These are phyloP conservation scores for Cygnus atratus DNA, from an alignment of 2,113 vertebrate species.

Conservation along the genomic window DNA sequence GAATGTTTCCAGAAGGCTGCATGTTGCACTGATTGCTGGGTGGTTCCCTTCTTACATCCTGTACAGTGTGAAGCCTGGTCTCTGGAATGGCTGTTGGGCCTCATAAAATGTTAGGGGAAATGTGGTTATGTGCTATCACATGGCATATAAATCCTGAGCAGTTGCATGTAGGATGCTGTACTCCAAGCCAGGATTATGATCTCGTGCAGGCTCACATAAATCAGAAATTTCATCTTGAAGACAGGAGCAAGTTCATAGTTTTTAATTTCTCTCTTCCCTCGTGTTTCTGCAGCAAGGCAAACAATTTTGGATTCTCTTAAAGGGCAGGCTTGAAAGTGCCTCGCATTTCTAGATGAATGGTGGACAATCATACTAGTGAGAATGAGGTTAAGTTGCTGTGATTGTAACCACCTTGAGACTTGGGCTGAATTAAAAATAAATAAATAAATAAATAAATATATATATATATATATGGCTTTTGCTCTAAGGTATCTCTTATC, in stretches of 20 bases:
- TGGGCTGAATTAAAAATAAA: neutral
- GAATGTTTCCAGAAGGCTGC: conserved; percentile 25
- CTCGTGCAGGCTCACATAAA: neutral
- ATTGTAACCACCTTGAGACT: neutral
- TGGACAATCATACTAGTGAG: neutral
- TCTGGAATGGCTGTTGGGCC: neutral
- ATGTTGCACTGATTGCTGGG: neutral
- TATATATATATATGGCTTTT: neutral
- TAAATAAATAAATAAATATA: neutral
- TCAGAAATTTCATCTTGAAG: neutral
- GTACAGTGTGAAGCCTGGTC: neutral
- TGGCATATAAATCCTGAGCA: neutral
- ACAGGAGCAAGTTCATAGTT: neutral
- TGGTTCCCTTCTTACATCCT: conserved; percentile 20
- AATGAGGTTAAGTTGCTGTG: neutral
- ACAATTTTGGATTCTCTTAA: neutral
- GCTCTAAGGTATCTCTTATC: neutral
- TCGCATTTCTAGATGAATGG: neutral
- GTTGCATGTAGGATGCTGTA: neutral
- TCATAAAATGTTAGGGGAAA: neutral
- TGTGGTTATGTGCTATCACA: neutral
- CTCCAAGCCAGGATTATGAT: neutral
- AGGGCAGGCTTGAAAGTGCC: neutral
- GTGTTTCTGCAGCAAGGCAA: neutral
- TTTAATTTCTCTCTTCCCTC: neutral